A percentile compares a stretch with the other conserved stretches of the same genome.
These are phyloP conservation scores for Callosobruchus maculatus DNA, from an alignment of 2,888 invertebrate genomes.

Conservation along the genomic window DNA sequence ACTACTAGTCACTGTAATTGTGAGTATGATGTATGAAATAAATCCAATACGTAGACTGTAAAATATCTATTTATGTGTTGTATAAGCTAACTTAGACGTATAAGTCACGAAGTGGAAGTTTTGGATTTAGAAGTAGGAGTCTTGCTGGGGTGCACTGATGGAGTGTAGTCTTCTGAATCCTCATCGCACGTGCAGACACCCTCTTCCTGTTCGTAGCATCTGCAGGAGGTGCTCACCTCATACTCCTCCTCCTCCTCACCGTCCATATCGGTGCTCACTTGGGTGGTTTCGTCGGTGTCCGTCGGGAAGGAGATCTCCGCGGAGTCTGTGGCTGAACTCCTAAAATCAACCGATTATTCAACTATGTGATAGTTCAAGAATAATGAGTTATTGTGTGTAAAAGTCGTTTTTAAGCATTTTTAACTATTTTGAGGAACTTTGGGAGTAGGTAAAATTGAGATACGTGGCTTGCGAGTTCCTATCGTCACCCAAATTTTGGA, in stretches of 20 bases:
- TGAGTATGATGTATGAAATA: no score
- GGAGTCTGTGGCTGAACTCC: background rate
- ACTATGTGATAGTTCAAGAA: no score
- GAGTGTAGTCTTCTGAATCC: background rate
- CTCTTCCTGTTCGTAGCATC: background rate
- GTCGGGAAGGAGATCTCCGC: background rate
- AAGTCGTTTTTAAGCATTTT: no score
- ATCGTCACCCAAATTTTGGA: no score
- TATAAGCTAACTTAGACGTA: background rate
- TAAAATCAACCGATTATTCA: no score
- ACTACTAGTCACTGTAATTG: no score
- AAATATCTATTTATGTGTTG: no score
- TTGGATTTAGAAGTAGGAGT: background rate
- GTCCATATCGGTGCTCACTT: background rate
- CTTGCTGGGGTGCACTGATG: background rate
- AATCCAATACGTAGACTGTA: no score
- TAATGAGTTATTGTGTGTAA: no score
- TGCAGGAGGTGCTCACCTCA: background rate
- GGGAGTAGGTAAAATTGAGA: no score
- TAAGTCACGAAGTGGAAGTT: background rate
- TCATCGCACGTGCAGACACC: background rate
- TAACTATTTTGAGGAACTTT: no score
- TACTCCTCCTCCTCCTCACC: background rate
- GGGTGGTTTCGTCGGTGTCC: background rate
- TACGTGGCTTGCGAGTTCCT: no score